Evolutionary conservation across 2,113 vertebrate species (phyloP), one percentile per base, ranked within the genome.

Genomic region (Corydoras maculifer): DNA sequence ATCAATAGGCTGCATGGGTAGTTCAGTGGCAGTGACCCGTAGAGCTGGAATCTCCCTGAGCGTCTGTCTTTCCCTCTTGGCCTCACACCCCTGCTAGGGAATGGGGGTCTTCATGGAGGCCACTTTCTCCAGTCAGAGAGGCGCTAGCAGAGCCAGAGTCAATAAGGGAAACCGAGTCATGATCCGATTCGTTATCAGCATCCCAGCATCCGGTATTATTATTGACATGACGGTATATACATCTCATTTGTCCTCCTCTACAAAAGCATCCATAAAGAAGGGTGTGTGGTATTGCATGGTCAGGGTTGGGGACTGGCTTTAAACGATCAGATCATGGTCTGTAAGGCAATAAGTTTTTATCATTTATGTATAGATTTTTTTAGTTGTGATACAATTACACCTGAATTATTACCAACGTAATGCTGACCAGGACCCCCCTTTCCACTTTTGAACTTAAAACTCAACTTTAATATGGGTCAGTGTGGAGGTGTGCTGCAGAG

Each of bases 391-490:
- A 25, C 18, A 25, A 25, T 25, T 25, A 25, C 18, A 25, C 18
- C 18, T 25, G 18, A 25, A 25, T 25, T 25, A 25, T 25, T 62
- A 73, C 66, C 73, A 55, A 15, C 55, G 72, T 35, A 58, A 60
- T 32, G 31, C 65, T 64, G 51, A 59, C 61, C 67, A 43, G 15
- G 62, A 77, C 69, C 48, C 35, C 62, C 58, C 54, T 25, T 9
- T 60, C 54, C 35, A 43, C 35, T 74, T 72, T 72, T 75, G 69
- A 78, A 78, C 69, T 64, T 31, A 31, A 58, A 14, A 66, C 70
- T 48, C 54, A 54, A 51, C 77, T 78, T 75, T 78, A 78, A 78
- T 75, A 70, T 78, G 70, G 73, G 69, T 78, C 69, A 73, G 62
- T 60, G 62, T 65, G 43, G 62, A 76, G 77, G 77, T 79, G 77